Base-by-base conservation (phyloP, 2,888 invertebrate genomes). In the Synergus gifuensis region DNA sequence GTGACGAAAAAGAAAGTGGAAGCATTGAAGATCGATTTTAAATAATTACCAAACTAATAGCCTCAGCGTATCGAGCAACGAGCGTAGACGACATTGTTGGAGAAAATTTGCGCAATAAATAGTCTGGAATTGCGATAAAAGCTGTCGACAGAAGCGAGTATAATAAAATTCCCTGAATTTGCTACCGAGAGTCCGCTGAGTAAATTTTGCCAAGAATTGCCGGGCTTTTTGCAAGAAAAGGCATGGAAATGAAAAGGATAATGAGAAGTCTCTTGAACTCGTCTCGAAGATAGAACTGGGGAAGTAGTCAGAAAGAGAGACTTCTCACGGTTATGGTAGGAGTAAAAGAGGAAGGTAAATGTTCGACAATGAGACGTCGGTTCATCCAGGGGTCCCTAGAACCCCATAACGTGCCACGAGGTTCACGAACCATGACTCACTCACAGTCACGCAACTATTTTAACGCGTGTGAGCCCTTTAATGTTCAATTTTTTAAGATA, bases 351-450 rank as follows among this genome's bases (percentile, higher is more conserved):
- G 58, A 76, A 40, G 63, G 54, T 64, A 58, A 76, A 79, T 54
- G 76, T 76, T 79, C 66, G 79, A 76, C 67, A 60, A 46, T 58
- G 76, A 79, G 66, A 67, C 76, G 64, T 58, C 40, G 60, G 49
- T 42, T 49, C 58, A 60, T 77, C 77, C 18, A 64, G 64, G 46
- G 62, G 76, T 58, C 69, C 60, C 46, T 42, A 18, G 22, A 28
- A 18, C 73, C 69, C 78, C 78, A 46, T 81, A 83, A 67, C 67
- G 67, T 44, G 60, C 83, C 80, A 81, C 77, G 79, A 84, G 86
- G 84, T 83, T 82, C 83, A 83, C 84, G 79, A 83, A 84, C 84
- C 81, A 78, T 86, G 86, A 86, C 82, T 86, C 86, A 85, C 81
- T 83, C 81, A 73, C 62, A 79, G 80, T 83, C 86, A 86, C 84